These are phyloP conservation scores for Hystrix cristata DNA, from an alignment of 2,113 vertebrate species.

Conservation along the genomic window DNA sequence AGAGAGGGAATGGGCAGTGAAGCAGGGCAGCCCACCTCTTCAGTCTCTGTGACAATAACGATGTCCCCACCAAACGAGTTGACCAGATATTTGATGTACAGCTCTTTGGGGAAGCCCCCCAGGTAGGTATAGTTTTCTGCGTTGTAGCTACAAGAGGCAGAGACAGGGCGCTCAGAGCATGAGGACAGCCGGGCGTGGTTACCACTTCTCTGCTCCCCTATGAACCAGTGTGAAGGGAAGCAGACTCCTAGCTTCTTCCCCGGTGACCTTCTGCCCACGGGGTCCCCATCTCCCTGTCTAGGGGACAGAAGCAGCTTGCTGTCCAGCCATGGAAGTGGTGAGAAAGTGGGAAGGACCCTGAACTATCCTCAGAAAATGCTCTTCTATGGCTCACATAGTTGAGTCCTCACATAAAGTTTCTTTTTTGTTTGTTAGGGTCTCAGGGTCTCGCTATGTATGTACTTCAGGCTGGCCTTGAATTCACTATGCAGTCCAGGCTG, in stretches of 20 bases:
- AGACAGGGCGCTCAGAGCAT: not conserved
- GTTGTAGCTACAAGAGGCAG: slow-evolving; percentile 72
- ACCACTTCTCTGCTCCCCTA: not conserved
- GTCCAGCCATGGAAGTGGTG: not conserved
- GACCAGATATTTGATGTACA: slow-evolving; percentile 81
- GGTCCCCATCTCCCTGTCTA: not conserved
- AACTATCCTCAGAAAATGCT: not conserved
- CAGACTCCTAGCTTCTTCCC: not conserved
- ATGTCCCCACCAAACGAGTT: slow-evolving; percentile 68
- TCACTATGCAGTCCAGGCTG: not conserved
- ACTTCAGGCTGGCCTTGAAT: not conserved
- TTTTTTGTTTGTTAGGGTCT: not conserved
- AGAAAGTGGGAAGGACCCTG: not conserved
- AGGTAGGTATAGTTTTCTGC: slow-evolving; percentile 78
- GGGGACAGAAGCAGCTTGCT: not conserved
- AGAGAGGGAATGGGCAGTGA: not conserved
- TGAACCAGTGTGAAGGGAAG: not conserved
- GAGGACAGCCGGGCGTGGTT: not conserved
- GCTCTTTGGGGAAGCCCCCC: slow-evolving; percentile 70
- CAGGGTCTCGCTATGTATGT: not conserved
- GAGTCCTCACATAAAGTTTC: not conserved
- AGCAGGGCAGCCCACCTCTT: slow-evolving; percentile 79
- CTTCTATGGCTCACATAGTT: not conserved
- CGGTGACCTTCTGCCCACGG: too few species aligned
- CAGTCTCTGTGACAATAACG: slow-evolving; percentile 79